phyloP scores from a whole-genome alignment of 2,113 vertebrate genomes.

The Cardinalis cardinalis region DNA sequence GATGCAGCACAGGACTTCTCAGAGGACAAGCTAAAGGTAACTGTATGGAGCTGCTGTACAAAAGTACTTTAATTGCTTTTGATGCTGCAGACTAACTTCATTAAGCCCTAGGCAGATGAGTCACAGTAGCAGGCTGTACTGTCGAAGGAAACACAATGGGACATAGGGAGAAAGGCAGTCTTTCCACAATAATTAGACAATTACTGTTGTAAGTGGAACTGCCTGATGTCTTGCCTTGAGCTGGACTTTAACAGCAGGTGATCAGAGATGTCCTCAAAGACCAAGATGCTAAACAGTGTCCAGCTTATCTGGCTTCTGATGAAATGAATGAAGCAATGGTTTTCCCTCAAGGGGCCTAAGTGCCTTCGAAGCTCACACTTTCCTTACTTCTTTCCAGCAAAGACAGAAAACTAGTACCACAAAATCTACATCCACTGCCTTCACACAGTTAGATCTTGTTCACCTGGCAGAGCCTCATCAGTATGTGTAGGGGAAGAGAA shows the following conservation, averaged over 20 bases:
- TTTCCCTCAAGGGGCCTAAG: background rate
- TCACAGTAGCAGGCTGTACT: background rate
- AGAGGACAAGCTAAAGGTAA: conserved; percentile 7
- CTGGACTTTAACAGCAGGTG: background rate
- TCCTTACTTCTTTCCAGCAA: background rate
- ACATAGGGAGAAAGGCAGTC: background rate
- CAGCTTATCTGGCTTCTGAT: background rate
- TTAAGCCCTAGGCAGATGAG: conserved; percentile 20
- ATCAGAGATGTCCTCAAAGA: background rate
- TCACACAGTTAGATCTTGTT: background rate
- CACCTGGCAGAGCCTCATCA: background rate
- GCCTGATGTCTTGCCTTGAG: background rate
- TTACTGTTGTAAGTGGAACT: background rate
- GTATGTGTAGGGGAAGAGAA: background rate
- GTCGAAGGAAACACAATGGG: background rate
- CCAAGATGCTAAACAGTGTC: background rate
- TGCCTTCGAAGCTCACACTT: background rate
- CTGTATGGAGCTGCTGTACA: background rate
- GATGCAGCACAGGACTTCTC: background rate
- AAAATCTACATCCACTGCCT: background rate
- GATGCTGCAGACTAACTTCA: conserved; percentile 5
- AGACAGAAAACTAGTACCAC: background rate
- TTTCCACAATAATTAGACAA: background rate
- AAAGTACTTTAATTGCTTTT: conserved; percentile 11
- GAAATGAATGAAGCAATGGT: background rate